Base-by-base conservation (phyloP, 2,113 vertebrate species). In the Corythaeola cristata region DNA sequence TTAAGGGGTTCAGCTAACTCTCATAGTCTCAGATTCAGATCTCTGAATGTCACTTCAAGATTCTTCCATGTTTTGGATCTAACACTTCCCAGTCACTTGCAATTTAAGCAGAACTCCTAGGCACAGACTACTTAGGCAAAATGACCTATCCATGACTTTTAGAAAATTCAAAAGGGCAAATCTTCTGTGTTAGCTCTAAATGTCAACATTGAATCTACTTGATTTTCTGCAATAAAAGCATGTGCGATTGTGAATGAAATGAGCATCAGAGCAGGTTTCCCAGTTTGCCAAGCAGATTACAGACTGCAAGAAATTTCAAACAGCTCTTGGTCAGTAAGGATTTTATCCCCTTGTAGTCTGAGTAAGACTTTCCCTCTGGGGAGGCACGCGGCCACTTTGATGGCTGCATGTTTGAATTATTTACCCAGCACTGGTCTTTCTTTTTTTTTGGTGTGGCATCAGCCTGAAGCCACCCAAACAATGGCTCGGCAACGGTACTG, bases 151-250 rank as follows among this genome's bases (percentile, higher is more conserved):
- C 24, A 2, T 67, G 91, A 95, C 89, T 96, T 92, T 85, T 63
- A 87, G 35, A 88, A 92, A 89, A 90, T 28, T 72, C 35, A 32
- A 88, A 93, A 96, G 79, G 76, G 69, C 62, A 92, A 53, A 89
- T 94, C 68, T 97, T 91, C 64, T 74, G 66, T 85, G n/a, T 64
- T 94, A 83, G 71, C 35, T 91, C 64, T 82, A 83, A 76, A 94
- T 94, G 90, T 93, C 96, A 95, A 27, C 91, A 75, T 67, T 82
- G 91, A 96, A 91, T 93, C 62, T 71, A 41, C 79, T 90, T 89
- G 47, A 75, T 96, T 96, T 97, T 84, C 63, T 77, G 35, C 94
- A 90, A 26, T 94, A 90, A 63, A 63, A 66, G 23, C 76, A 66
- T 15, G 2, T 35, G 3, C 2, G 2, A 56, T 71, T 89, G 35